Base-by-base conservation (phyloP, 2,888 invertebrate genomes). In the Lagria hirta region DNA sequence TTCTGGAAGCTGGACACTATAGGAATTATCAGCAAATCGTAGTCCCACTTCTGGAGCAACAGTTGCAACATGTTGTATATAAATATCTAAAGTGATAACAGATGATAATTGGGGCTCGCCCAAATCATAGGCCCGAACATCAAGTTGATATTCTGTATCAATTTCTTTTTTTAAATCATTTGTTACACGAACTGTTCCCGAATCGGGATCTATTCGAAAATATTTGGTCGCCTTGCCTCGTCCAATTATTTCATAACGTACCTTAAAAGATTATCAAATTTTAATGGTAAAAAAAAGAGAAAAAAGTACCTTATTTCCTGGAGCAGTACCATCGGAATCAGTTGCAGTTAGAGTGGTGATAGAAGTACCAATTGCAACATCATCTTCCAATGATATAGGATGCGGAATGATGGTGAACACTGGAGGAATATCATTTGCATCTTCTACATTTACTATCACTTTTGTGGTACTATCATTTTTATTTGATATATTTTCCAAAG, bases 361-460 rank as follows among this genome's bases (percentile, higher is more conserved):
- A 1, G 84, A 75, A 1, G 86, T 84, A 11, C 93, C 92, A 43
- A 92, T 87, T 0, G 88, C 78, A 0, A 87, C 83, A 18, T 89
- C 85, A 61, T 91, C 92, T 58, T 89, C 88, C 6, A 93, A 74
- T 0, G 88, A 87, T 1, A 92, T 82, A 0, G 92, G 89, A 34
- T 87, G 83, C 0, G 89, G 85, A 0, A 88, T 82, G 0, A 86
- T 82, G 0, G 88, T 86, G 68, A 93, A 93, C 33, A 90, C 84
- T 3, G 93, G 93, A 0, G 90, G 83, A 55, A 90, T 86, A 70
- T 94, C 92, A 69, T 93, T 93, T 52, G 86, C 82, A 67, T 93
- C 93, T 80, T 84, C 82, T 37, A 88, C 87, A 48, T 83, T 75
- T 17, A 88, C 74, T 37, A 83, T 75, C 2, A 88, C 84, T 49